phyloP scores from a whole-genome alignment of 1,140 invertebrate genomes.

The Papilio helenus region DNA sequence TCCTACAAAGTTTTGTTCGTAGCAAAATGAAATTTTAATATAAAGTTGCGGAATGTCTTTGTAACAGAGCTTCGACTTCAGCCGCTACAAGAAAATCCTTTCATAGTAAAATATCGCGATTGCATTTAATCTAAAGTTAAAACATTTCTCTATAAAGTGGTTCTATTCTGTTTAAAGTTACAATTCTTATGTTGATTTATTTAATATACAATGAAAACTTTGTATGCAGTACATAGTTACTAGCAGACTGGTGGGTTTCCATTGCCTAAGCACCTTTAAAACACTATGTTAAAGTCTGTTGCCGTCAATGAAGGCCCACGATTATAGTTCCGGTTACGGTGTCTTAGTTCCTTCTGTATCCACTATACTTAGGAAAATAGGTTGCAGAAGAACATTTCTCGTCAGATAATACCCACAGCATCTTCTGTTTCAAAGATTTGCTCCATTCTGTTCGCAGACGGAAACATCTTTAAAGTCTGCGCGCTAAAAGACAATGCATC shows the following conservation, averaged over 20 bases:
- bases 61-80: not conserved
- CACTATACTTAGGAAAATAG: not conserved
- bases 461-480: not conserved
- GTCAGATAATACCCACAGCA: not conserved
- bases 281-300: no score
- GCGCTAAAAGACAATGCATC: constrained; percentile 20
- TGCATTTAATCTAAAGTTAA: not conserved
- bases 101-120: not conserved
- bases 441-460: not conserved
- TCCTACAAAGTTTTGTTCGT: not conserved
- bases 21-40: not conserved
- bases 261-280: no score
- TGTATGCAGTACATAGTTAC: no score
- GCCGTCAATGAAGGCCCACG: not conserved
- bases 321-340: not conserved
- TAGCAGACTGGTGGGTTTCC: no score
- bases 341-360: not conserved
- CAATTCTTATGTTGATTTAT: not conserved
- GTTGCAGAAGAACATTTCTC: not conserved
- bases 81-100: not conserved
- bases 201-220: not conserved
- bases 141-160: not conserved
- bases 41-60: constrained; percentile 8
- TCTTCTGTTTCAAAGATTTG: not conserved
- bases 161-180: not conserved